A percentile compares a stretch with the other conserved stretches of the same genome.
These are phyloP conservation scores for Cochlearius cochlearius DNA, from an alignment of 2,113 vertebrate species.

Conservation along the genomic window DNA sequence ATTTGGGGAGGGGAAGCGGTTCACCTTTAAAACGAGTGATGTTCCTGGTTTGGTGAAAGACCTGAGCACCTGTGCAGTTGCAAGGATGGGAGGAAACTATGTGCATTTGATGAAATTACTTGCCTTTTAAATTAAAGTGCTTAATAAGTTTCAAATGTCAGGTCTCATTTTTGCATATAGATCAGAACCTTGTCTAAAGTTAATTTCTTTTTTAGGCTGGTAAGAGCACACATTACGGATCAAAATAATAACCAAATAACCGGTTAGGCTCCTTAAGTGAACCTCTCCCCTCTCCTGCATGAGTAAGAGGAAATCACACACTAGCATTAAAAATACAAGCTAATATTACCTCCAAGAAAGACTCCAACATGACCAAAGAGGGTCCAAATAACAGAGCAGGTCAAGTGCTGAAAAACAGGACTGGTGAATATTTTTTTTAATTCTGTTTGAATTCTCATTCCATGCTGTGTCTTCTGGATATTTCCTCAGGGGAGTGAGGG, in stretches of 20 bases:
- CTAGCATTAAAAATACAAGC: not conserved
- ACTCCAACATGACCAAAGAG: not conserved
- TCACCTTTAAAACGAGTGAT: not conserved
- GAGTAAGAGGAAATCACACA: not conserved
- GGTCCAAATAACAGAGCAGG: not conserved
- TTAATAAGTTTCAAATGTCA: constrained; percentile 52
- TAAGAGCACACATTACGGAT: not conserved
- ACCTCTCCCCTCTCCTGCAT: not conserved
- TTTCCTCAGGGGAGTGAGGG: not conserved
- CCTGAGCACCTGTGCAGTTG: not conserved
- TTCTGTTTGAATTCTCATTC: not conserved
- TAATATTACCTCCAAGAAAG: not conserved
- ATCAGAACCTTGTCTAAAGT: constrained; percentile 15
- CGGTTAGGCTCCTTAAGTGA: not conserved
- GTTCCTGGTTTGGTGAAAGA: not conserved
- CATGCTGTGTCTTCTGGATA: not conserved
- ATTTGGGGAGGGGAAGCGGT: not conserved
- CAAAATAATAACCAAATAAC: constrained; percentile 44
- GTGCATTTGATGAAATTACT: not conserved
- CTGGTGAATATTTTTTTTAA: not conserved
- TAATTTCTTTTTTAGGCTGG: not conserved
- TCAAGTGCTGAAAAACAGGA: not conserved
- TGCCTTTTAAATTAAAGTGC: constrained; percentile 22
- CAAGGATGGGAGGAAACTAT: not conserved
- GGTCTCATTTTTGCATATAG: constrained; percentile 2